These are phyloP conservation scores for Cydia splendana DNA, from an alignment of 1,140 invertebrate genomes.

Conservation along the genomic window DNA sequence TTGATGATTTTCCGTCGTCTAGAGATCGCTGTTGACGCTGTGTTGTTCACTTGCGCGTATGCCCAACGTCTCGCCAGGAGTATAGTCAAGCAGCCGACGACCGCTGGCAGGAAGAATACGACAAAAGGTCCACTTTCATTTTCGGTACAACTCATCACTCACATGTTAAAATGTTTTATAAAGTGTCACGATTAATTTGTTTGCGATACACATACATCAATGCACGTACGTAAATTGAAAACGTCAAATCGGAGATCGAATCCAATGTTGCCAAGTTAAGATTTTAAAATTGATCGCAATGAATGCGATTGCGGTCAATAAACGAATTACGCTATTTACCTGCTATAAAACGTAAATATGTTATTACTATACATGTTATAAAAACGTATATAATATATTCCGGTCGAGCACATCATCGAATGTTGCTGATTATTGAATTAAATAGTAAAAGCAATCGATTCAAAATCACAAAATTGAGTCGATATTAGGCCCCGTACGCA, in stretches of 20 bases:
- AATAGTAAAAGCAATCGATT: too few relatives aligned
- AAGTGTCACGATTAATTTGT: conserved; percentile 60
- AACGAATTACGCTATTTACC: too few relatives aligned
- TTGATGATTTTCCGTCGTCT: conserved; percentile 76
- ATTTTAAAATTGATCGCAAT: background rate
- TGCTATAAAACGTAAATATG: too few relatives aligned
- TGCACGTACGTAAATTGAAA: background rate
- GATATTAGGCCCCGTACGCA: too few relatives aligned
- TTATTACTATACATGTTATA: too few relatives aligned
- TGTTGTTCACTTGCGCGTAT: conserved; percentile 68
- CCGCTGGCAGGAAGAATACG: conserved; percentile 77
- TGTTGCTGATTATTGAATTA: too few relatives aligned
- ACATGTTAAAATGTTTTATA: conserved; percentile 70
- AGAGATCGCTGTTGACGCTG: conserved; percentile 73
- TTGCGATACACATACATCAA: conserved; percentile 39
- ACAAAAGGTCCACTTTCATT: conserved; percentile 79
- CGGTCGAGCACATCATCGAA: too few relatives aligned
- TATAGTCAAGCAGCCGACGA: conserved; percentile 76
- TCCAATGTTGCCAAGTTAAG: conserved; percentile 6
- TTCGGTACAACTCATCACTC: conserved; percentile 80
- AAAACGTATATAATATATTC: too few relatives aligned
- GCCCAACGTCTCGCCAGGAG: conserved; percentile 76
- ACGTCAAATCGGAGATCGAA: conserved; percentile 18
- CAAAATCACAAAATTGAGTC: too few relatives aligned
- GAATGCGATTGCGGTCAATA: too few relatives aligned